Evolutionary conservation across 2,797 vertebrate genomes (phyloP), one percentile per base, ranked within the genome.

Genomic region (Aeoliscus strigatus): DNA sequence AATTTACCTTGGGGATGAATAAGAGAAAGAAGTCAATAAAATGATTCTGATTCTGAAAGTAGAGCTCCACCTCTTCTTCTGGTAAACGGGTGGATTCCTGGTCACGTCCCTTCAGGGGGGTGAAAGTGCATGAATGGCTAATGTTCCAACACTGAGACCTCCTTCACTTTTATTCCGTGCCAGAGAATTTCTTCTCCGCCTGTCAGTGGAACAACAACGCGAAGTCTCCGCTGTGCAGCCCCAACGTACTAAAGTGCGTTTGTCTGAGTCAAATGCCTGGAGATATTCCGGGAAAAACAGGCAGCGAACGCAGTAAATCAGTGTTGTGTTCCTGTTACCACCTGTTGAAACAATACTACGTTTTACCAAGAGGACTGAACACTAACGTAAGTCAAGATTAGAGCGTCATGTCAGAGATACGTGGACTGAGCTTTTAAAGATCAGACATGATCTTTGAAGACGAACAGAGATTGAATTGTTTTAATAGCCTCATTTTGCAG

Each of bases 401-500:
- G 58, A 31, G 64, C 69, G 38, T 40, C 33, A 38, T 54, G 38
- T 40, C 17, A 21, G 18, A 21, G 18, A 21, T 21, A 3, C 9
- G 29, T 6, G 28, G 42, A 48, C 10, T 11, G 9, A 26, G 37
- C 9, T 41, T 16, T n/a, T 46, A 32, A 27, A 39, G 41, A 39
- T 31, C 11, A 15, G 21, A 21, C 9, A 6, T 5, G 39, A 62
- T 36, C 57, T 21, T 6, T 32, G n/a, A n/a, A n/a, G n/a, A n/a
- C n/a, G 38, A 60, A 84, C 79, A 82, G 71, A 74, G 68, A 75
- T 61, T 47, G 62, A 67, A 81, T 82, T 83, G 81, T 84, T 66
- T 55, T 44, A n/a, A 53, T 46, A 55, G 60, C 57, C 54, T 27
- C 73, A 83, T 82, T 84, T 42, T 24, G 35, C 32, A 39, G 64